Base-by-base conservation (phyloP, 2,888 invertebrate species). In the Callimorpha dominula region DNA sequence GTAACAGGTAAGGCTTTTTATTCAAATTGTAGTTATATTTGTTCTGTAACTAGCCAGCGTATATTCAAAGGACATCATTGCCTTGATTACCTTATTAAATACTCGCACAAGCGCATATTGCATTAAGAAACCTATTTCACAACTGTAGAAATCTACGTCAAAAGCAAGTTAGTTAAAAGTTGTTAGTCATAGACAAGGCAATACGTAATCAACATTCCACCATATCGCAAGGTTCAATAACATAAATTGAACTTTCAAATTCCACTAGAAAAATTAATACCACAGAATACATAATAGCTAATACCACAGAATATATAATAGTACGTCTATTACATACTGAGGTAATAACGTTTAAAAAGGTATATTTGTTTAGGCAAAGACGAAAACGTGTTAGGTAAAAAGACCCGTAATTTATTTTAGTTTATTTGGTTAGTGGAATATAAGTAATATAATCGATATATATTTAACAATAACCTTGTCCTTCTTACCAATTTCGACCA, bases 1-100 rank as follows among this genome's bases (percentile, higher is more conserved):
- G 94, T 93, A 54, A 89, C 93, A 95, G 95, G 95, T 95, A 80
- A 89, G 92, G 77, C 74, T 74, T 79, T 66, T 72, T 46, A n/a
- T 50, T 52, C 3, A 60, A 54, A n/a, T 31, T 57, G 7, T n/a
- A 17, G n/a, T 52, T 17, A 20, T 57, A 20, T 20, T 4, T 11
- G 20, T 54, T 54, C n/a, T 57, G 20, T 57, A 57, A 57, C 57
- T 57, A 57, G 57, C 20, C 20, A 57, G 12, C 57, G 12, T 11
- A 31, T 31, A 31, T 12, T 60, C 7, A 31, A 6, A 60, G 20
- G 60, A 14, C 31, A 60, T 31, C 31, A 14, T 12, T 31, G 60
- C 12, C 60, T 60, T 1, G 31, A 31, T 31, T 31, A 9, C 60
- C 6, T 20, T 2, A 60, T 60, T 14, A 20, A 14, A 31, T 14